Evolutionary conservation across 1,140 invertebrate species (phyloP), one percentile per base, ranked within the genome.

Genomic region (Yoshiicerus persimilis): DNA sequence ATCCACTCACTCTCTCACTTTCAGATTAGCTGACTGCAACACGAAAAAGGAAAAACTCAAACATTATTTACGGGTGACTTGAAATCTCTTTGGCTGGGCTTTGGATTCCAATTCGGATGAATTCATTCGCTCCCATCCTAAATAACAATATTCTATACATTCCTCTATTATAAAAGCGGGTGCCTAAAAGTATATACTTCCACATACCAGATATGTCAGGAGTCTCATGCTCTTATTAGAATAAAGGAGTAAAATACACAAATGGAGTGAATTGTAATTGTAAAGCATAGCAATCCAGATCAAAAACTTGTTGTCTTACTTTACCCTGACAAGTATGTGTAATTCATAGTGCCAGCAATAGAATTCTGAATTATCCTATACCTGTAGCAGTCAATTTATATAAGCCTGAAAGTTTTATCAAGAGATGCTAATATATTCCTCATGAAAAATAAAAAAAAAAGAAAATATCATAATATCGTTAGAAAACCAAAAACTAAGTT

Each of bases 51-150:
- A 23, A 34, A 80, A 80, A 80, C 32, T 36, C 75, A 11, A 80
- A 80, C 75, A 80, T 80, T 80, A 80, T 32, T 80, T 36, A 80
- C 75, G 75, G 75, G 75, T 80, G 75, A 80, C 75, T 80, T 80
- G 8, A 80, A 80, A 20, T 80, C 66, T 70, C 66, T 70, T 80
- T 80, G 27, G 30, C 75, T 38, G 30, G 16, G 20, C 34, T 38
- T 36, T 36, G 32, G 47, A 56, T 80, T 80, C 32, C 75, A 34
- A 34, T 80, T 80, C 75, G 20, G 27, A 70, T 30, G 13, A 34
- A 80, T 36, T 80, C 75, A 80, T 70, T 30, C 25, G 25, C 66
- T 70, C 10, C 30, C 66, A 25, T 16, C 66, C 64, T 66, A 66
- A 70, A 56, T 56, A 56, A 56, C 47, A 56, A 56, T 56, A 56